Evolutionary conservation across 1,140 invertebrate genomes (phyloP).

Genomic region (Panagrolaimus sp.): DNA sequence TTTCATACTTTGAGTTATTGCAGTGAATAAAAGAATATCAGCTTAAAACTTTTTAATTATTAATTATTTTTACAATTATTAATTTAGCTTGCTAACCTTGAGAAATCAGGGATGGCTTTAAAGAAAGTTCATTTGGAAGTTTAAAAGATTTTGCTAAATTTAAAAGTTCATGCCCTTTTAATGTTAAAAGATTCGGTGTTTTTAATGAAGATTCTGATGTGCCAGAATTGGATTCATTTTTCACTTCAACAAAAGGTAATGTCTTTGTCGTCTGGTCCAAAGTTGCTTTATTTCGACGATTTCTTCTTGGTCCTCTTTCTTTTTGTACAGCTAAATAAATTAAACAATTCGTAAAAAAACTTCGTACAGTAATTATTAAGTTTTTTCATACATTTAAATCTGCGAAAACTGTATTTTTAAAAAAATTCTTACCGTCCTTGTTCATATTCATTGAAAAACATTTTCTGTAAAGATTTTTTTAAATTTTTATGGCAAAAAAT

Average conservation of each 20-base stretch:
- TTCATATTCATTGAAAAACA: slow-evolving; percentile 77
- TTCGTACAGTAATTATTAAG: not conserved
- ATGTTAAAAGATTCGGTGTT: no score
- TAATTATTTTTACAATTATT: no score
- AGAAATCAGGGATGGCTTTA: no score
- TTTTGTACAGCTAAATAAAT: slow-evolving; percentile 69
- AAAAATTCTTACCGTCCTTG: slow-evolving; percentile 66
- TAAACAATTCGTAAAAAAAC: not conserved
- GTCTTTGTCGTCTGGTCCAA: not conserved
- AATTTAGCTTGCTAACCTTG: no score
- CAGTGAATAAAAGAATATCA: slow-evolving; percentile 20
- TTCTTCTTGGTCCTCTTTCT: slow-evolving; percentile 68
- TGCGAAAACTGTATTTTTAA: no score
- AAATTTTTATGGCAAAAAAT: not conserved
- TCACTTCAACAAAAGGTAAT: not conserved
- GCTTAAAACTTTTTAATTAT: not conserved
- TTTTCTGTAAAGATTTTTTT: slow-evolving; percentile 60
- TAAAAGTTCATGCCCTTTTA: not conserved
- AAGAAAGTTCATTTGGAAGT: slow-evolving; percentile 14
- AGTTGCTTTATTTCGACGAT: slow-evolving; percentile 1
- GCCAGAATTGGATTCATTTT: not conserved
- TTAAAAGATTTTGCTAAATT: not conserved
- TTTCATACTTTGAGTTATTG: slow-evolving; percentile 16
- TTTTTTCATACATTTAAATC: not conserved
- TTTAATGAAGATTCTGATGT: not conserved